Percentiles rank a stretch among this genome's conserved stretches.
Conservation (phyloP, 2,888 invertebrate genomes). For the Malthinus flaveolus region DNA sequence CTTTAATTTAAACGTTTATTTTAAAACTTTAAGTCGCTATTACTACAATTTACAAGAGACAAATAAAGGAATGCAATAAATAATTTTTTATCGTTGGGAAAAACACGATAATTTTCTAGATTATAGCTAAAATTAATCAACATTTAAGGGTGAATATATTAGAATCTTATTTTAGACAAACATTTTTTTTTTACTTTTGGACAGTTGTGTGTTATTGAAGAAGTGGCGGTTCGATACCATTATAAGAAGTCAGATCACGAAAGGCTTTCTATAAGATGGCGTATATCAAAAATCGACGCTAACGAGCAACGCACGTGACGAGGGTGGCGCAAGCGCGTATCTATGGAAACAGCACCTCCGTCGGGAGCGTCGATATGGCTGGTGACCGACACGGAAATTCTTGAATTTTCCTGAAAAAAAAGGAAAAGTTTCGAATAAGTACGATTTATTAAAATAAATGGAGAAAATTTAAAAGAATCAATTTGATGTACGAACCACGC, state of each 20-base stretch:
- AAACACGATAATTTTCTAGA: too few species aligned
- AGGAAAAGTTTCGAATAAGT: neutral
- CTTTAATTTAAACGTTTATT: too few species aligned
- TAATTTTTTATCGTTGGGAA: too few species aligned
- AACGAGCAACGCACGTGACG: slow-evolving; percentile 51
- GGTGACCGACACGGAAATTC: slow-evolving; percentile 35
- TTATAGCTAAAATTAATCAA: too few species aligned
- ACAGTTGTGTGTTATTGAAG: slow-evolving; percentile 7
- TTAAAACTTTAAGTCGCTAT: too few species aligned
- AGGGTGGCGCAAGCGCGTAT: slow-evolving; percentile 47
- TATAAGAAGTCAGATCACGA: slow-evolving; percentile 32
- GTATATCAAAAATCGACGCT: slow-evolving; percentile 57
- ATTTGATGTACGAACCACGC: slow-evolving; percentile 16
- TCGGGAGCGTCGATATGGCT: slow-evolving; percentile 54
- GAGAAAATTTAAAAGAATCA: slow-evolving; percentile 6
- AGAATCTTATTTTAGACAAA: neutral
- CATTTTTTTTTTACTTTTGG: slow-evolving; percentile 1
- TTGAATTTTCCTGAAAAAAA: slow-evolving; percentile 21
- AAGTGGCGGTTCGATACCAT: slow-evolving; percentile 27
- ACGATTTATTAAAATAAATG: neutral
- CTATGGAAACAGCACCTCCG: slow-evolving; percentile 51
- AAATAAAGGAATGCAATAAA: too few species aligned
- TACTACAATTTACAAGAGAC: too few species aligned
- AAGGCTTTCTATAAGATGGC: slow-evolving; percentile 53
- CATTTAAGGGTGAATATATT: too few species aligned